Conservation (phyloP, 1,140 invertebrate species). For the Eupeodes corollae region DNA sequence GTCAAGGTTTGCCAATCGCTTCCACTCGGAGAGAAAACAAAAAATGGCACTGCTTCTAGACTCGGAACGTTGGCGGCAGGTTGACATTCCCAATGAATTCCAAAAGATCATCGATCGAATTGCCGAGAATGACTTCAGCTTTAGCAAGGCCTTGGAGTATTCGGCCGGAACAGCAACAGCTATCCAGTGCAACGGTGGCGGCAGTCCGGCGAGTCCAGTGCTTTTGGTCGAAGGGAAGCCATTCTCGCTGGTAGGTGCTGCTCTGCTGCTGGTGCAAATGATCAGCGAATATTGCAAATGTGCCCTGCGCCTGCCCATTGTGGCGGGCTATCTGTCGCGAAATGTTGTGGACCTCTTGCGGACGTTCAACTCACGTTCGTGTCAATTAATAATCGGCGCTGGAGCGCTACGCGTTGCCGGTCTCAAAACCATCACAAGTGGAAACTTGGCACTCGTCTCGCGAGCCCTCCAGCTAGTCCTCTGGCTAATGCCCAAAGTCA, state of each 20-base stretch:
- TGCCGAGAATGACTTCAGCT: conserved; percentile 38
- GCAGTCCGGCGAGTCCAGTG: conserved; percentile 39
- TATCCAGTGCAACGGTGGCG: conserved; percentile 9
- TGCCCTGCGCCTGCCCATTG: conserved; percentile 51
- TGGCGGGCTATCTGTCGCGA: conserved; percentile 57
- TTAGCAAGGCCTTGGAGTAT: conserved; percentile 12
- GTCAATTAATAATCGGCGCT: conserved; percentile 88
- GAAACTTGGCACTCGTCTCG: conserved; percentile 84
- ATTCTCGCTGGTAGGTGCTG: conserved; percentile 74
- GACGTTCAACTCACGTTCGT: conserved; percentile 85
- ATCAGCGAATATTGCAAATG: conserved; percentile 83
- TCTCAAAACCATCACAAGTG: conserved; percentile 91
- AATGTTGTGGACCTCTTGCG: conserved; percentile 78
- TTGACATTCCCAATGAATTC: conserved; percentile 80
- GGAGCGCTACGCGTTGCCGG: conserved; percentile 89
- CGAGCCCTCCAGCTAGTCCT: conserved; percentile 73
- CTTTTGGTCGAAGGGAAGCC: conserved; percentile 68
- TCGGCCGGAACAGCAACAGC: conserved; percentile 24
- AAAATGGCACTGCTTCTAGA: conserved; percentile 78
- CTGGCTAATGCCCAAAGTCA: conserved; percentile 62
- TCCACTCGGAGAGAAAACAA: conserved; percentile 78
- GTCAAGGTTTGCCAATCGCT: conserved; percentile 79
- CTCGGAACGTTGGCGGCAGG: conserved; percentile 84
- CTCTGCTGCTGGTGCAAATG: conserved; percentile 75
- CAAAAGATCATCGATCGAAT: conserved; percentile 74